Evolutionary conservation across 2,888 invertebrate genomes (phyloP), one percentile per base, ranked within the genome.

Genomic region (Hartigia nigra): DNA sequence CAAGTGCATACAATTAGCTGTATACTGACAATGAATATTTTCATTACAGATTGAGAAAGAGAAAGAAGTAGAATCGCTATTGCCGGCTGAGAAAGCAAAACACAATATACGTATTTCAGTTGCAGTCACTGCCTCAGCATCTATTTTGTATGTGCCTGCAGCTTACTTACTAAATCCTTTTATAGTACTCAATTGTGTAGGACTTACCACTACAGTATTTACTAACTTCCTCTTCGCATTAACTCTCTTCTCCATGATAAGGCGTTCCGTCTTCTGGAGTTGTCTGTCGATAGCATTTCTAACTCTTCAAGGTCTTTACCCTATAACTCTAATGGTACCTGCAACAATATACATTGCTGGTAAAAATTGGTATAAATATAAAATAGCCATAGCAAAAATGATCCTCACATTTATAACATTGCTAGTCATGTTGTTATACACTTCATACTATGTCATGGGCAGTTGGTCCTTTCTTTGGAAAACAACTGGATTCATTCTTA

Each of bases 141-240:
- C 90, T 3, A 85, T 87, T 77, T 80, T 95, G 82, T 95, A 95
- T 91, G 96, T 97, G 0, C 92, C 95, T 12, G 94, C 96, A 34
- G 95, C 96, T 1, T 98, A 97, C 92, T 93, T 98, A 72, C 96
- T 98, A 86, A 98, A 98, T 92, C 98, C 98, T 0, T 97, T 97
- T 89, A 95, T 96, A 39, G 94, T 98, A 79, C 92, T 97, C 78
- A 97, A 96, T 86, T 98, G 98, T 92, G 95, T 96, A 39, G 98
- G 96, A 12, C 95, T 96, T 91, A 97, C 98, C 0, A 98, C 98
- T 3, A 97, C 97, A 2, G 96, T 97, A 14, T 95, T 98, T 84
- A 96, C 96, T 86, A 98, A 98, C 92, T 93, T 98, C n/a, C 93
- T 96, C 75, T 92, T 97, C 37, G 94, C 97, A 0, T 87, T 95